A percentile compares a stretch with the other conserved stretches of the same genome.
phyloP scores from a whole-genome alignment of 2,888 invertebrate genomes.

The Nomada goodeniana region DNA sequence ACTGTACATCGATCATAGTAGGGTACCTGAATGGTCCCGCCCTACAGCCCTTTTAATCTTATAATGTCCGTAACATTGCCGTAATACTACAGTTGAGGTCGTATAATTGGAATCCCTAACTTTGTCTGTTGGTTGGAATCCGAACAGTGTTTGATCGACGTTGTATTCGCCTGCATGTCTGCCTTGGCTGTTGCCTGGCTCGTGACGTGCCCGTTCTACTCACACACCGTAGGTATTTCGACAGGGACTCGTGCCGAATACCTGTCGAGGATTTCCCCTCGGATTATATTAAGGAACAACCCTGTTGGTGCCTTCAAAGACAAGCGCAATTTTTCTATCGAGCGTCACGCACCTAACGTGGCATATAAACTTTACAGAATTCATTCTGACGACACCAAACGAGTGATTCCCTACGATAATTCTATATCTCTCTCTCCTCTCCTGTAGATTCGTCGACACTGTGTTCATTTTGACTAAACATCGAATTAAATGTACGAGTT shows the following conservation, averaged over 20 bases:
- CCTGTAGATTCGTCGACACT: conserved; percentile 48
- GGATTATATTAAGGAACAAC: conserved; percentile 7
- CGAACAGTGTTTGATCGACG: conserved; percentile 15
- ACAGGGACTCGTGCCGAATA: conserved; percentile 19
- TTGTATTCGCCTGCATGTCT: conserved; percentile 44
- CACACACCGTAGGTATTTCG: conserved; percentile 33
- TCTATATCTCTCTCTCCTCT: conserved; percentile 33
- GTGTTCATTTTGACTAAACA: conserved; percentile 48
- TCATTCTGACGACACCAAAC: neutral
- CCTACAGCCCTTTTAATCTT: conserved; percentile 21
- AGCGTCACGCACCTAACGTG: too few species aligned
- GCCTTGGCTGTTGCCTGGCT: conserved; percentile 48
- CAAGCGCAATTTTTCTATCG: neutral
- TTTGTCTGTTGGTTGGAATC: conserved; percentile 30
- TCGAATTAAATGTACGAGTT: conserved; percentile 22
- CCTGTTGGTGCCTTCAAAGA: neutral
- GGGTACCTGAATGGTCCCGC: conserved; percentile 20
- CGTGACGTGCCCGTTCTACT: conserved; percentile 54
- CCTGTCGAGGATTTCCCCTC: conserved; percentile 15
- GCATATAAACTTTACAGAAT: too few species aligned
- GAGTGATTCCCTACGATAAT: conserved; percentile 10
- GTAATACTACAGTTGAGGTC: conserved; percentile 36
- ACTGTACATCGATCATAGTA: conserved; percentile 16
- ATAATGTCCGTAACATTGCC: conserved; percentile 33
- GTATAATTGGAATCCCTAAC: conserved; percentile 45